Base-by-base conservation (phyloP, 2,797 vertebrate species). In the Gambusia yucatana region DNA sequence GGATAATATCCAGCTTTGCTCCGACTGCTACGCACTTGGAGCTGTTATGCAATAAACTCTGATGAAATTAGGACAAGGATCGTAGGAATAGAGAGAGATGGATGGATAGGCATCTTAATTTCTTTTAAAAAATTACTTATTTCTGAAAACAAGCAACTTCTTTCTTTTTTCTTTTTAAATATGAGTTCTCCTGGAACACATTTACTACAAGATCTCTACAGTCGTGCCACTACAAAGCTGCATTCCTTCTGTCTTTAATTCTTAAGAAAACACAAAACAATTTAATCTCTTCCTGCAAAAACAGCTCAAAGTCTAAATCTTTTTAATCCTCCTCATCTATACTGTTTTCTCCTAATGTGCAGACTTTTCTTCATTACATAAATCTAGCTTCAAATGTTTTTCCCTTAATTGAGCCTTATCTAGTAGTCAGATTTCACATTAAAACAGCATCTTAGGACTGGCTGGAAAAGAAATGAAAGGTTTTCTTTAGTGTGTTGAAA, bases 341-440 rank as follows among this genome's bases (percentile, higher is more conserved):
- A 41, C 20, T 36, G 41, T 79, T 30, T 52, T 11, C 25, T 72
- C 50, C 36, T 28, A 46, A 17, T 70, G 2, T 13, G 33, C 3
- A 76, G 14, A 63, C 7, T 48, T 67, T 74, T 70, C 44, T 73
- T 8, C 71, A 55, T 48, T 48, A 22, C 9, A 65, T 6, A 16
- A 36, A 30, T 61, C 30, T 41, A 44, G 80, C 50, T 43, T 75
- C 4, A 63, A 47, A 25, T 55, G 52, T 55, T n/a, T 41, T 72
- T 76, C 55, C 67, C 74, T 36, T 79, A 82, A 87, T 52, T 83
- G 77, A 88, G 44, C 48, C 43, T 6, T 39, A 72, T 44, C 72
- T 79, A 75, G 46, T 79, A 82, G 63, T 78, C 17, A 78, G 72
- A 47, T 73, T 78, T 75, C 33, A 61, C 73, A 80, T 89, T 75